Conservation (phyloP, 2,113 vertebrate species). For the Choloepus hoffmanni region DNA sequence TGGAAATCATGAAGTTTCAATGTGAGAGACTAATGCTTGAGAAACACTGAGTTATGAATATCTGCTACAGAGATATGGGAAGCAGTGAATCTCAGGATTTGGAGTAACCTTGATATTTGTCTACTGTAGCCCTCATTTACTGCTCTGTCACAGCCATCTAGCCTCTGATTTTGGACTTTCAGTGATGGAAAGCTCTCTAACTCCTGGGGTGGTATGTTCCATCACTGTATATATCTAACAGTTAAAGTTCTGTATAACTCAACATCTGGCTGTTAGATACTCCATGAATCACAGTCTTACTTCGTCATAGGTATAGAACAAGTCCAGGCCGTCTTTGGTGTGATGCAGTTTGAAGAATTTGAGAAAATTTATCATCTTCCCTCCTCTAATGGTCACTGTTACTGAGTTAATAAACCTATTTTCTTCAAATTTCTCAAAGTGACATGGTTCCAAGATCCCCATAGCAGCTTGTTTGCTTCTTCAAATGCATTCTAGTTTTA, state of each 20-base stretch:
- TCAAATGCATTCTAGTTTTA: slow-evolving; percentile 25
- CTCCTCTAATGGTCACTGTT: not conserved
- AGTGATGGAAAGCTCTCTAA: not conserved
- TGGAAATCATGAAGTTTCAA: not conserved
- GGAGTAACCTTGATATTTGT: not conserved
- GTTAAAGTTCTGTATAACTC: not conserved
- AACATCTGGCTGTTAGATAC: not conserved
- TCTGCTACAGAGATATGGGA: not conserved
- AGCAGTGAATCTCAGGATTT: not conserved
- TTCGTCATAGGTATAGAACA: not conserved
- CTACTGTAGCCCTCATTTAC: not conserved
- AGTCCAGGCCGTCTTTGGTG: not conserved
- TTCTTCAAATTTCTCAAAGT: not conserved
- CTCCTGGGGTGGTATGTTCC: not conserved
- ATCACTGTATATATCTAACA: not conserved
- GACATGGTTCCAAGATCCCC: not conserved
- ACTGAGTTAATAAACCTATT: not conserved
- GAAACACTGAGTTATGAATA: not conserved
- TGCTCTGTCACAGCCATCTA: not conserved
- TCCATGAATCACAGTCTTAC: not conserved
- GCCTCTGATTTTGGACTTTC: not conserved
- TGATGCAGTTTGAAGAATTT: not conserved
- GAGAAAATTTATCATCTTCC: not conserved
- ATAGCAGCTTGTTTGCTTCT: not conserved
- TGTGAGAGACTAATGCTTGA: not conserved